Evolutionary conservation across 2,113 vertebrate genomes (phyloP).

Genomic region (Lanius ludovicianus): DNA sequence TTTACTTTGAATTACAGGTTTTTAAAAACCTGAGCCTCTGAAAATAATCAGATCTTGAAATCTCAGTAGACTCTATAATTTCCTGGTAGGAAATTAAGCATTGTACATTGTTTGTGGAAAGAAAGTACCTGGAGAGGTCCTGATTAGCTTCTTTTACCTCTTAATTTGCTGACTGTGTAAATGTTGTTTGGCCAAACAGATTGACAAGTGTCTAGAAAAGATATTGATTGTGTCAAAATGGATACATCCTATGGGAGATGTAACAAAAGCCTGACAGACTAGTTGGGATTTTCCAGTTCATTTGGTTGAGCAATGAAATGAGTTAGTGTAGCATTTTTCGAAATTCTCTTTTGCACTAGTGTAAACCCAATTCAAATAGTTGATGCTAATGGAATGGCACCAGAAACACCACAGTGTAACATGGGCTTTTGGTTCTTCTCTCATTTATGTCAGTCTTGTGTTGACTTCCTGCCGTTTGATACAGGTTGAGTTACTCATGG

Average conservation of each 20-base stretch:
- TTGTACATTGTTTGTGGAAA: conserved; percentile 59
- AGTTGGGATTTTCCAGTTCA: not conserved
- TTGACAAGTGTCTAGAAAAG: conserved; percentile 44
- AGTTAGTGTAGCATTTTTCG: not conserved
- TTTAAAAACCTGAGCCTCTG: conserved; percentile 19
- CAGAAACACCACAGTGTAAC: not conserved
- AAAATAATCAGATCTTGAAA: conserved; percentile 67
- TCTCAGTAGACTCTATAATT: conserved; percentile 61
- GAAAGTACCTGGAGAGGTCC: conserved; percentile 48
- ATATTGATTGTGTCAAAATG: conserved; percentile 21
- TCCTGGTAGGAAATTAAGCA: conserved; percentile 68
- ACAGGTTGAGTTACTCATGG: not conserved
- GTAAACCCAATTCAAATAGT: not conserved
- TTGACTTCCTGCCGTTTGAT: not conserved
- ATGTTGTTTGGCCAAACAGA: conserved; percentile 30
- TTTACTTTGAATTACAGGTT: conserved; percentile 60
- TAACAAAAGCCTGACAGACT: not conserved
- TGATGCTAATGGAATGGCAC: not conserved
- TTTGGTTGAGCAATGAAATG: not conserved
- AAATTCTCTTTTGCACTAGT: not conserved
- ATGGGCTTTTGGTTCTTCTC: not conserved
- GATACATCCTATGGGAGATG: conserved; percentile 45
- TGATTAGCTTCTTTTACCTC: conserved; percentile 49
- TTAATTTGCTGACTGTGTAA: conserved; percentile 60
- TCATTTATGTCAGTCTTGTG: not conserved